Evolutionary conservation across 2,797 vertebrate genomes (phyloP), one percentile per base, ranked within the genome.

Genomic region (Pangasius macronema): DNA sequence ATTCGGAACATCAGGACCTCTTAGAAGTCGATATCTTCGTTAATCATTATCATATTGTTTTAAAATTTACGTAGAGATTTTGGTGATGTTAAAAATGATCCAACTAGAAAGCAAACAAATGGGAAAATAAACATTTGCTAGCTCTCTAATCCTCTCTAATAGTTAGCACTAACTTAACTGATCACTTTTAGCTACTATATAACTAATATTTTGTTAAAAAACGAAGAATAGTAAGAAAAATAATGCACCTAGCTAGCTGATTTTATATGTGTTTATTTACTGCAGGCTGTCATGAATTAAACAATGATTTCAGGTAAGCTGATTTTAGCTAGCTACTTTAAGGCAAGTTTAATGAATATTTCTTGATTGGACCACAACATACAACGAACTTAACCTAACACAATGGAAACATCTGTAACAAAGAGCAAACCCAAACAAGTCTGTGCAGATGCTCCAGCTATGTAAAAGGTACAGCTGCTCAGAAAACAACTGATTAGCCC

Each of bases 401-500:
- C 57, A 18, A 33, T 49, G 79, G 79, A 82, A 76, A 86, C 39
- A 76, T 59, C 39, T 24, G 20, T 82, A 51, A 88, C 14, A 27
- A 55, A 75, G 14, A n/a, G 20, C 20, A 61, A 65, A 73, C 86
- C 30, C 72, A 83, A 84, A 82, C 86, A 93, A 89, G 82, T 89
- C 73, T 81, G 84, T 83, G 87, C 51, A 84, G 67, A 84, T 57
- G 53, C 86, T 46, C 36, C 22, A 24, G 10, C 85, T 90, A 85
- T 87, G 61, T 86, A 86, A 87, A 90, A 53, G 82, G 3, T 0
- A 51, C 70, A 88, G 91, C 86, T 94, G 91, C 36, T 61, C 91
- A 93, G 93, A 94, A 94, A 91, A 90, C 14, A 86, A 67, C 88
- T 87, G 82, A 92, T 80, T 82, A 20, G 53, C 22, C 76, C 87